These are phyloP conservation scores for Zaprionus ornatus DNA, from an alignment of 1,140 invertebrate species.

Conservation along the genomic window DNA sequence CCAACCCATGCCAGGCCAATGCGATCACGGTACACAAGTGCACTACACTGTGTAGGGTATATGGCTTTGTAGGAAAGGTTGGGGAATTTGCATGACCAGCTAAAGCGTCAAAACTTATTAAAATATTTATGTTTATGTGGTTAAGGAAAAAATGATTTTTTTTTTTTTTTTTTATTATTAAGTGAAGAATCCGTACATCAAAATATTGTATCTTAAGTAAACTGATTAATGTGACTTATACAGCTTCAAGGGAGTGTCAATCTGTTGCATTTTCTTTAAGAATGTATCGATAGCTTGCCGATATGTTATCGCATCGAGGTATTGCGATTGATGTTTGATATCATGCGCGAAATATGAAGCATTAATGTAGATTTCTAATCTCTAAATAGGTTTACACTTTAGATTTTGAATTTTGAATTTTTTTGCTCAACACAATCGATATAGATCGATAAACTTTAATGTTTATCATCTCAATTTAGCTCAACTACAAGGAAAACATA, in stretches of 20 bases:
- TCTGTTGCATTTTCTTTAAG: not conserved
- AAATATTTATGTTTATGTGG: too few species aligned
- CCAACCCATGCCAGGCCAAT: constrained; percentile 40
- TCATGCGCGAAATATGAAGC: not conserved
- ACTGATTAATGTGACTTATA: not conserved
- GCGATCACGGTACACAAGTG: not conserved
- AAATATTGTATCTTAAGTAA: too few species aligned
- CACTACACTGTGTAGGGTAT: not conserved
- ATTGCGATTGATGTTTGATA: not conserved
- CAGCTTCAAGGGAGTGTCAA: not conserved
- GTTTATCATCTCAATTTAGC: too few species aligned
- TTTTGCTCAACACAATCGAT: too few species aligned
- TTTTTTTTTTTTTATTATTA: too few species aligned
- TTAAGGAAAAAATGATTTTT: too few species aligned
- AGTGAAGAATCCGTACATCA: too few species aligned
- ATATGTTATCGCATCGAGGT: not conserved
- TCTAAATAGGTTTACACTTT: too few species aligned
- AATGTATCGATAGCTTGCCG: not conserved
- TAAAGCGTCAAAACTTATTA: not conserved
- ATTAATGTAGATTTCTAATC: not conserved
- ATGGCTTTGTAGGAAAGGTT: not conserved
- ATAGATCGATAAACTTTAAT: too few species aligned
- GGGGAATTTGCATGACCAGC: not conserved
- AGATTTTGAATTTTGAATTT: too few species aligned
- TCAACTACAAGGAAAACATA: not conserved